These are phyloP conservation scores for Cyprinus carpio DNA, from an alignment of 2,113 vertebrate genomes.

Conservation along the genomic window DNA sequence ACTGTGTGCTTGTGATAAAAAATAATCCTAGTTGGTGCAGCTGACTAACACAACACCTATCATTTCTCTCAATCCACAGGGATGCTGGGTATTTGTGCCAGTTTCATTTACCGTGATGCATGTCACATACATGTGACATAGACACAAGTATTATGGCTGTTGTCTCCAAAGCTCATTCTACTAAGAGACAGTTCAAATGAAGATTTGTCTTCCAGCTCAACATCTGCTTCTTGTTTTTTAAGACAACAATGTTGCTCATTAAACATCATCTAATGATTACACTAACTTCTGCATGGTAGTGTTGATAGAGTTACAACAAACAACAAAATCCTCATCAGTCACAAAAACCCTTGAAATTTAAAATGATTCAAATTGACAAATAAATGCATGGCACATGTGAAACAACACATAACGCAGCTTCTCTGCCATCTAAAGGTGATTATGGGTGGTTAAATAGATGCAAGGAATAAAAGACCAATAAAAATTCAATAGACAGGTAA, in stretches of 20 bases:
- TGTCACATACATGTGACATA: background rate
- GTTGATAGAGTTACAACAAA: background rate
- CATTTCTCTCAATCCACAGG: constrained; percentile 36
- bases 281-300: background rate
- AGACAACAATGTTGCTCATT: background rate
- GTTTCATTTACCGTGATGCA: background rate
- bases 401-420: background rate
- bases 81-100: background rate
- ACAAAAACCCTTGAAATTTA: background rate
- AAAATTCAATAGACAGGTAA: background rate
- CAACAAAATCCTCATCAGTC: background rate
- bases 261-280: constrained; percentile 1
- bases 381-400: background rate
- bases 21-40: constrained; percentile 32
- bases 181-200: background rate
- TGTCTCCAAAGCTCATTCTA: background rate
- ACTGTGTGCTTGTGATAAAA: constrained; percentile 17
- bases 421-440: background rate
- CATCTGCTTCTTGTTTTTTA: constrained; percentile 1
- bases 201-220: background rate
- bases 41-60: constrained; percentile 33
- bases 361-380: background rate
- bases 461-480: background rate
- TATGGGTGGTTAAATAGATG: background rate
- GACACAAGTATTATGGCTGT: background rate